Evolutionary conservation across 2,888 invertebrate genomes (phyloP).

Genomic region (Acrobasis suavella): DNA sequence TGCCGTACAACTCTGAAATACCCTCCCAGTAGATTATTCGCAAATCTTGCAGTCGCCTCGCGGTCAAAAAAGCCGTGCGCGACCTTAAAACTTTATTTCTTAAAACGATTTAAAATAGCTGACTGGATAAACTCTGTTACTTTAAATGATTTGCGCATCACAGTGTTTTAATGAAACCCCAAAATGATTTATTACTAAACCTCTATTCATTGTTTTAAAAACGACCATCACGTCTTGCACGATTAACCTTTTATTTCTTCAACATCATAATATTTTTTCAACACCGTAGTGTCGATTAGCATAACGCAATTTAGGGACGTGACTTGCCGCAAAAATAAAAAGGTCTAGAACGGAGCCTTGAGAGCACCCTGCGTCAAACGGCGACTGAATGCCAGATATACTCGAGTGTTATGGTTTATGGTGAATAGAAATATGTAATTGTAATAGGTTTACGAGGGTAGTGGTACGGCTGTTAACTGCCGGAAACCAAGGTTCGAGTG

Average conservation of each 20-base stretch:
- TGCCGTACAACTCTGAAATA: too few species aligned
- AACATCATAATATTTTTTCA: conserved; percentile 4
- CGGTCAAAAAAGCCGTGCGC: too few species aligned
- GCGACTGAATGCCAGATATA: conserved; percentile 26
- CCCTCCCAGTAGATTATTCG: too few species aligned
- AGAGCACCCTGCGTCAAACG: conserved; percentile 21
- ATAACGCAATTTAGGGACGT: conserved; percentile 11
- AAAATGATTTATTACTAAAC: conserved; percentile 1
- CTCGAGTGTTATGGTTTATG: conserved; percentile 17
- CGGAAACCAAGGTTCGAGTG: conserved; percentile 25
- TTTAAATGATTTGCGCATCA: not conserved
- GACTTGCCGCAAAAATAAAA: conserved; percentile 16
- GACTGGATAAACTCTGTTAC: not conserved
- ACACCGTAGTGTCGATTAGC: conserved; percentile 6
- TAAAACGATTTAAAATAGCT: not conserved
- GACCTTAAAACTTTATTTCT: too few species aligned
- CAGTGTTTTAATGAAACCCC: not conserved
- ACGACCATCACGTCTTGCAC: not conserved
- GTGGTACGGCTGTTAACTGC: conserved; percentile 24
- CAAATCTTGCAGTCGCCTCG: too few species aligned
- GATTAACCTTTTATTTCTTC: not conserved
- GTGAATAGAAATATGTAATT: conserved; percentile 23
- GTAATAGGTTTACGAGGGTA: conserved; percentile 27
- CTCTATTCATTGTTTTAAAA: not conserved
- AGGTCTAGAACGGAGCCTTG: conserved; percentile 27